Evolutionary conservation across 1,140 invertebrate species (phyloP).

Genomic region (Zaprionus gabonicus): DNA sequence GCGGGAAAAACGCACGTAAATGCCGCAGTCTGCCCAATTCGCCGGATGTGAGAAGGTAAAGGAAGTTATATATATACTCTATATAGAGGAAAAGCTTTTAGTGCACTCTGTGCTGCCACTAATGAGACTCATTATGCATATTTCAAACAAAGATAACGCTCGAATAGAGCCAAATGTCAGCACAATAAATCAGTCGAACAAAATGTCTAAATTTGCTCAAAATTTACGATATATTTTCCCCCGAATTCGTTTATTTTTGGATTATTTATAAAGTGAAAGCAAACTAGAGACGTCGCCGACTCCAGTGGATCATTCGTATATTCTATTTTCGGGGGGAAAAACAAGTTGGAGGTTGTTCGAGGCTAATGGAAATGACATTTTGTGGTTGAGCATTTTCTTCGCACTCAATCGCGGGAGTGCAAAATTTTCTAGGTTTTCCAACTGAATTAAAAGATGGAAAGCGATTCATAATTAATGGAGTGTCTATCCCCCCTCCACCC

Average conservation of each 20-base stretch:
- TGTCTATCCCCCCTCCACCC: slow-evolving; percentile 13
- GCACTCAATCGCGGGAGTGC: slow-evolving; percentile 54
- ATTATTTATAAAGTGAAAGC: slow-evolving; percentile 28
- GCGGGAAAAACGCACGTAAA: slow-evolving; percentile 84
- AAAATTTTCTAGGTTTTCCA: slow-evolving; percentile 60
- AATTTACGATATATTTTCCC: slow-evolving; percentile 66
- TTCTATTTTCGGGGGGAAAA: slow-evolving; percentile 36
- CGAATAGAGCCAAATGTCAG: slow-evolving; percentile 69
- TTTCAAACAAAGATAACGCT: slow-evolving; percentile 43
- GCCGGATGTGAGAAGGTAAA: slow-evolving; percentile 88
- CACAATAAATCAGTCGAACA: slow-evolving; percentile 68
- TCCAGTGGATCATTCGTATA: slow-evolving; percentile 12
- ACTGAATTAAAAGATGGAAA: slow-evolving; percentile 34
- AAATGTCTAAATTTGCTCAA: slow-evolving; percentile 58
- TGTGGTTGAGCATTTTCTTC: slow-evolving; percentile 47
- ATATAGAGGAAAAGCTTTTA: slow-evolving; percentile 26
- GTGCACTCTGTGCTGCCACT: slow-evolving; percentile 47
- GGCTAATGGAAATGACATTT: slow-evolving; percentile 79
- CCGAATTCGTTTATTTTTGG: slow-evolving; percentile 33
- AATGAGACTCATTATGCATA: slow-evolving; percentile 70
- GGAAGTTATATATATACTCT: slow-evolving; percentile 15
- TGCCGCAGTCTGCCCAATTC: slow-evolving; percentile 88
- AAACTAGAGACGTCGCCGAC: slow-evolving; percentile 27
- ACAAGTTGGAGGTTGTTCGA: slow-evolving; percentile 50
- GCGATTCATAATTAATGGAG: slow-evolving; percentile 75